Evolutionary conservation across 2,888 invertebrate species (phyloP).

Genomic region (Callinectes sapidus): DNA sequence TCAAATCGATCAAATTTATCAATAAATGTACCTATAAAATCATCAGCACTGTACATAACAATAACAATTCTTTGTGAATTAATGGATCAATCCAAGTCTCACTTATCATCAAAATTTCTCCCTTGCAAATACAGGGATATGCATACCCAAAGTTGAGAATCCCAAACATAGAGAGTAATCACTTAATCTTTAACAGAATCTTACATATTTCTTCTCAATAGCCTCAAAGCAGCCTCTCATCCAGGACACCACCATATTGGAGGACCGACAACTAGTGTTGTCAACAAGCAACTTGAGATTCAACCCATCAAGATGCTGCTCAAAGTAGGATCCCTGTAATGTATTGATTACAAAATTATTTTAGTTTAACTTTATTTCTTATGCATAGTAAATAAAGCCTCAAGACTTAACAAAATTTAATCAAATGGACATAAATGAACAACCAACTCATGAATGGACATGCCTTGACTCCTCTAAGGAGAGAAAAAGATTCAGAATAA

Average conservation of each 20-base stretch:
- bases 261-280: slow-evolving; percentile 75
- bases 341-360: not conserved
- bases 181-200: slow-evolving; percentile 69
- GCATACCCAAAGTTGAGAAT: not conserved
- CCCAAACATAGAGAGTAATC: not conserved
- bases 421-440: not conserved
- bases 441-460: too few species aligned
- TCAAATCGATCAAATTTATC: not conserved
- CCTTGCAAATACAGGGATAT: not conserved
- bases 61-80: too few species aligned
- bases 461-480: too few species aligned
- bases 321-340: slow-evolving; percentile 75
- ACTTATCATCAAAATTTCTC: too few species aligned
- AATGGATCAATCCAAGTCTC: too few species aligned
- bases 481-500: too few species aligned
- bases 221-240: slow-evolving; percentile 78
- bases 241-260: slow-evolving; percentile 76
- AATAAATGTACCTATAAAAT: not conserved
- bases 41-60: too few species aligned
- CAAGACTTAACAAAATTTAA: not conserved
- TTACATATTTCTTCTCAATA: slow-evolving; percentile 77
- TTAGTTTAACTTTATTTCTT: not conserved
- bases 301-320: slow-evolving; percentile 76
- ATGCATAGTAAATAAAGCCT: not conserved
- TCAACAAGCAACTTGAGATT: slow-evolving; percentile 76